Evolutionary conservation across 2,113 vertebrate genomes (phyloP).

Genomic region (Barnardius zonarius): DNA sequence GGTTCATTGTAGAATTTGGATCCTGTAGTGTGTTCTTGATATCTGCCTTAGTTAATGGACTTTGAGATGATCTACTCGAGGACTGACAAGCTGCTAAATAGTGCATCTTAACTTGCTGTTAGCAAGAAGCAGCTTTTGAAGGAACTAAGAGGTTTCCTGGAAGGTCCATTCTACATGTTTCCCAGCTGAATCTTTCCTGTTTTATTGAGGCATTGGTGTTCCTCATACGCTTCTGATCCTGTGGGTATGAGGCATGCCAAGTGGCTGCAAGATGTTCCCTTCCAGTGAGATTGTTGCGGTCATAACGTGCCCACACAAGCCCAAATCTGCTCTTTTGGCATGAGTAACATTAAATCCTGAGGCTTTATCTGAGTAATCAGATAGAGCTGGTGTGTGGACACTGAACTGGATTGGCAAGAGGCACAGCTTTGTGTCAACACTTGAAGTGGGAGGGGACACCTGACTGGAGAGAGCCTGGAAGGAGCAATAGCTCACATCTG

Average conservation of each 20-base stretch:
- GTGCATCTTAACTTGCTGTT: not conserved
- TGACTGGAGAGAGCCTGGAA: not conserved
- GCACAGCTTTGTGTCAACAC: conserved; percentile 11
- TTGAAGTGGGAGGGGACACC: not conserved
- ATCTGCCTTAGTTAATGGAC: not conserved
- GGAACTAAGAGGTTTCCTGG: not conserved
- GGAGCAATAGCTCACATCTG: not conserved
- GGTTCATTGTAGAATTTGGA: not conserved
- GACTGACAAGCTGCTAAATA: not conserved
- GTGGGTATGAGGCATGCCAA: not conserved
- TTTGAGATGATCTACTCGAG: not conserved
- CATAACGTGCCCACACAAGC: not conserved
- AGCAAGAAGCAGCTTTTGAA: not conserved
- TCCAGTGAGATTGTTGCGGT: not conserved
- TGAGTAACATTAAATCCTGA: not conserved
- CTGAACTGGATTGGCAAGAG: conserved; percentile 25
- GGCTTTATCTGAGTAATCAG: not conserved
- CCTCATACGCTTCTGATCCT: not conserved
- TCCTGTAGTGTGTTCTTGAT: not conserved
- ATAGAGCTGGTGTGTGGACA: not conserved
- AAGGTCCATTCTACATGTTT: rapidly evolving
- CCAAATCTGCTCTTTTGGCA: not conserved
- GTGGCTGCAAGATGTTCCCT: not conserved
- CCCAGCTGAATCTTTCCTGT: not conserved
- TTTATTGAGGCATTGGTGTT: not conserved